phyloP scores from a whole-genome alignment of 2,113 vertebrate genomes.

The Phalacrocorax brasilianus region DNA sequence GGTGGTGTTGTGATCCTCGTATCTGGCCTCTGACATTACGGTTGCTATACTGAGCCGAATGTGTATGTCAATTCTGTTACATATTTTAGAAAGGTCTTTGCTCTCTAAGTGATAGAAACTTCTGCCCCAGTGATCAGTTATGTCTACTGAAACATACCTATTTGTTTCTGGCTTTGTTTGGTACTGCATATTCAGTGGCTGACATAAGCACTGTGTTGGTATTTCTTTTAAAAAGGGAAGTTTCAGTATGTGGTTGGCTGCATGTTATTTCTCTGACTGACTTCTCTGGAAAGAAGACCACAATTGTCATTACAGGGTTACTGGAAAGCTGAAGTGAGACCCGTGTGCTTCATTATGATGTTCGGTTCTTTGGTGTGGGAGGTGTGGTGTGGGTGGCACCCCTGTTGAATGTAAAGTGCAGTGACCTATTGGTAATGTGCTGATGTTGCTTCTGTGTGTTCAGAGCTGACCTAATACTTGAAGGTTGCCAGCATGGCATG shows the following conservation, averaged over 20 bases:
- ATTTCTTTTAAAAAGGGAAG: neutral
- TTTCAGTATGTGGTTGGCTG: neutral
- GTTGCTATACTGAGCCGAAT: neutral
- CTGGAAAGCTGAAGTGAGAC: neutral
- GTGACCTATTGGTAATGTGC: neutral
- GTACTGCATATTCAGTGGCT: neutral
- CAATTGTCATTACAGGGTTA: neutral
- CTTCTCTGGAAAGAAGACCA: neutral
- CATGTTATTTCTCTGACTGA: neutral
- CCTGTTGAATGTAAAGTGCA: neutral
- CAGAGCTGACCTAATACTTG: neutral
- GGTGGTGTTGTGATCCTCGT: neutral
- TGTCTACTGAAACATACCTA: neutral
- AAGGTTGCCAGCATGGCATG: rapidly evolving
- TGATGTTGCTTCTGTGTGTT: neutral
- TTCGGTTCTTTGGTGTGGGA: neutral
- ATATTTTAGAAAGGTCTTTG: neutral
- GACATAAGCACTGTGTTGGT: neutral
- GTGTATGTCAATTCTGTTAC: rapidly evolving
- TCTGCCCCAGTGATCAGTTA: neutral
- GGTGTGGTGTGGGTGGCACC: neutral
- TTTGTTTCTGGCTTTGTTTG: neutral
- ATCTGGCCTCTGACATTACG: neutral
- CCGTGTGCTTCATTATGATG: rapidly evolving
- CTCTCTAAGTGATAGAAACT: neutral